Base-by-base conservation (phyloP, 2,113 vertebrate species). In the Paedocypris sp. region DNA sequence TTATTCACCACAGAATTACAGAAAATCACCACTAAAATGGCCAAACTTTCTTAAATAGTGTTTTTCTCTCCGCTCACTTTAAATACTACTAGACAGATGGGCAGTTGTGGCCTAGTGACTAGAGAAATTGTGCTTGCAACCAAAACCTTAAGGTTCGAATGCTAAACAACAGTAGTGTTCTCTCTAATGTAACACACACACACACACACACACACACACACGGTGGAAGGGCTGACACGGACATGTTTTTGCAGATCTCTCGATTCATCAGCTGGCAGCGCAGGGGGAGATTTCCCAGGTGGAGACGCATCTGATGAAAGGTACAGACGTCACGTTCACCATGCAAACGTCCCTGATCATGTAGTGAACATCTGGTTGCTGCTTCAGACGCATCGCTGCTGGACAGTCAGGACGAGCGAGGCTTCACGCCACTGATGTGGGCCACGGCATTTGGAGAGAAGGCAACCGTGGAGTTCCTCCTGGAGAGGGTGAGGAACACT, bases 361-460 rank as follows among this genome's bases (percentile, higher is more conserved):
- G 10, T 41, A 11, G 15, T 18, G 6, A 41, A 41, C 11, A 41
- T 19, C 1, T 48, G 23, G 20, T 7, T 64, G 5, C 23, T 11
- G 5, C 59, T 72, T 46, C 75, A 97, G 94, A 91, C 1, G 73
- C 80, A 39, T 86, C 88, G n/a, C 70, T 96, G 64, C 72, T 98
- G 28, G 92, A 91, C 73, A 86, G 82, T 31, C 84, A 85, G 0
- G 94, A 98, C 0, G 92, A 97, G 35, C 83, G 89, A 1, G 94
- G 94, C 38, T 97, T 95, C 70, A 98, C 93, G 0, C 93, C 94
- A 0, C 87, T 99, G 59, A 90, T 99, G 88, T 99, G 93, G 94
- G 93, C 95, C 0, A 87, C 93, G 0, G 94, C 93, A 0, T 96
- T 97, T 0, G 94, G 94, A 20, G 94, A 98, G 80, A 96, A 91